Evolutionary conservation across 2,888 invertebrate species (phyloP), one percentile per base, ranked within the genome.

Genomic region (Melolontha melolontha): DNA sequence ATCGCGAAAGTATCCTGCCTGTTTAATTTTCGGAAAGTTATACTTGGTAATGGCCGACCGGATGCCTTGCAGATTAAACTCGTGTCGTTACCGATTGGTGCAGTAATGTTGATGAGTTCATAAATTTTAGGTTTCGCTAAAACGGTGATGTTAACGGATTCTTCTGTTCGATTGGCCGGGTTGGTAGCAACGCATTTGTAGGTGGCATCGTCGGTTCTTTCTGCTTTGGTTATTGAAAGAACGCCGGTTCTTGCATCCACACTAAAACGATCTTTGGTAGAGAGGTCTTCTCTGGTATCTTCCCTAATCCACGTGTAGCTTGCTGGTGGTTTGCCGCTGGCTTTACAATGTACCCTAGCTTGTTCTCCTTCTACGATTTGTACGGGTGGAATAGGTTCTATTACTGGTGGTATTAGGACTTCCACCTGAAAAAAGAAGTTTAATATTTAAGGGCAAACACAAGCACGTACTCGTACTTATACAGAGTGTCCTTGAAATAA

Each of bases 141-240:
- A 0, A 91, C 91, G 77, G 89, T 89, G 16, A 95, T 87, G 79
- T 89, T 89, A 16, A 91, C 89, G 71, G 86, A 87, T 2, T 87
- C 86, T 77, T 91, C 90, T 1, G 88, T 90, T 47, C 86, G 86
- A 1, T 93, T 95, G 6, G 95, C 95, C 29, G 87, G 87, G 79
- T 96, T 96, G 70, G 87, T 87, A 1, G 95, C 96, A 29, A 87
- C 88, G 79, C 96, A 96, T 64, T 90, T 90, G 80, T 94, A 95
- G 71, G 88, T 87, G 0, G 93, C 94, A 70, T 90, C 90, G 78
- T 96, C 95, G 52, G 91, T 91, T 70, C 91, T 90, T 76, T 90
- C 89, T 0, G 94, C 91, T 72, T 90, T 87, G 62, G 87, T 91
- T 73, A 96, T 91, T 2, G 89, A 90, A 49, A 95, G 81, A 1